Evolutionary conservation across 1,140 invertebrate genomes (phyloP), one percentile per base, ranked within the genome.

Genomic region (Parasteatoda tepidariorum): DNA sequence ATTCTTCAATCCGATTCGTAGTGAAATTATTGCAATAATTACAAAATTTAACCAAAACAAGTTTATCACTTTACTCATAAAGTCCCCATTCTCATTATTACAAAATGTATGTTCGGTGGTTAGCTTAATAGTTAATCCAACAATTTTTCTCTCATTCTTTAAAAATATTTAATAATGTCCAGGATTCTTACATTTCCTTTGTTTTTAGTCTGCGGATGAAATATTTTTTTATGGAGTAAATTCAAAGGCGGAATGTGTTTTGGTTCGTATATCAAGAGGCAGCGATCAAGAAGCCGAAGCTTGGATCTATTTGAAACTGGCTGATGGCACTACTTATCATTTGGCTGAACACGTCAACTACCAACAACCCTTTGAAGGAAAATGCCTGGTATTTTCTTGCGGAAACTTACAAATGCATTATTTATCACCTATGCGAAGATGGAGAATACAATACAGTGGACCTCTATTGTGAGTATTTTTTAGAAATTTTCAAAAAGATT

Each of bases 341-440:
- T 6, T 75, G 1, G 3, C n/a, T 3, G 64, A 84, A 55, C 30
- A 34, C 0, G 18, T 28, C 7, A 38, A 48, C 5, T 68, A 68
- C 18, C 41, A 79, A 6, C 62, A 68, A 26, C 13, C 57, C 34
- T 67, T 22, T 4, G 76, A 79, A 28, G 57, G 55, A 3, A 71
- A 71, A 31, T 15, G 71, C 13, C 31, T n/a, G 7, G 71, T 6
- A 6, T 82, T 82, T 31, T 61, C 78, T 3, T 62, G 55, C 11
- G 78, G 78, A 7, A 67, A 67, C n/a, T 5, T 82, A 6, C 66
- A 82, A 48, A 62, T 82, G 67, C 67, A 82, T n/a, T 82, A 82
- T 15, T 30, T 82, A 0, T n/a, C 9, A 18, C 78, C 78, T 5
- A 82, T 82, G 78, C 59, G 78, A 41, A 61, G 66, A 31, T 82